These are phyloP conservation scores for Drosophila novamexicana DNA, from an alignment of 1,140 invertebrate species.

Conservation along the genomic window DNA sequence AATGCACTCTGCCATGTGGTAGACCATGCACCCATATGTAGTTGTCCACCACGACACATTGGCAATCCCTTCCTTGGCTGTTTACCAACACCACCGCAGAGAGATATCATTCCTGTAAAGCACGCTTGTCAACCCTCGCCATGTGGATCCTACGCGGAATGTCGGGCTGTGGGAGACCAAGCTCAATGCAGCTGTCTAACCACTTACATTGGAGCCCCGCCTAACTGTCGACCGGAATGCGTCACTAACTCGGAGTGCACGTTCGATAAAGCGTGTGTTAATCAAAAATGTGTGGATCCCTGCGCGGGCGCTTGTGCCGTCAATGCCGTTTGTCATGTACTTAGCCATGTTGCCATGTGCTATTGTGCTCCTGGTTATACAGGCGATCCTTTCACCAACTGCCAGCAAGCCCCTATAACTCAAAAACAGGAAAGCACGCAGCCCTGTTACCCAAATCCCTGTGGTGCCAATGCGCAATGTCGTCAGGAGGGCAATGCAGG, in stretches of 20 bases:
- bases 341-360: conserved; percentile 83
- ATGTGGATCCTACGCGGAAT: conserved; percentile 90
- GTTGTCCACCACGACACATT: conserved; percentile 90
- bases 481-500: conserved; percentile 88
- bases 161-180: conserved; percentile 87
- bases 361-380: conserved; percentile 86
- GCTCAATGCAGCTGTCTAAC: conserved; percentile 89
- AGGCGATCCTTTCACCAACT: conserved; percentile 85
- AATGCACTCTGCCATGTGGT: conserved; percentile 92
- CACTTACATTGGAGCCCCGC: conserved; percentile 90
- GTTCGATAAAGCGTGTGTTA: conserved; percentile 72
- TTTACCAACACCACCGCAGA: conserved; percentile 65
- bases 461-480: conserved; percentile 90
- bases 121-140: conserved; percentile 89
- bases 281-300: conserved; percentile 91
- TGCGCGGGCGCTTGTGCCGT: conserved; percentile 88
- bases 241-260: conserved; percentile 93
- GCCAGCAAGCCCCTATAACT: conserved; percentile 86
- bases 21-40: conserved; percentile 92
- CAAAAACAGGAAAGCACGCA: conserved; percentile 71
- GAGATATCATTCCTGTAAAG: conserved; percentile 45
- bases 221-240: conserved; percentile 92
- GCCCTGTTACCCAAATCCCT: conserved; percentile 86
- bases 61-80: conserved; percentile 94
- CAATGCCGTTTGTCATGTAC: conserved; percentile 69